phyloP scores from a whole-genome alignment of 2,797 vertebrate species.

The Mareca strepera region DNA sequence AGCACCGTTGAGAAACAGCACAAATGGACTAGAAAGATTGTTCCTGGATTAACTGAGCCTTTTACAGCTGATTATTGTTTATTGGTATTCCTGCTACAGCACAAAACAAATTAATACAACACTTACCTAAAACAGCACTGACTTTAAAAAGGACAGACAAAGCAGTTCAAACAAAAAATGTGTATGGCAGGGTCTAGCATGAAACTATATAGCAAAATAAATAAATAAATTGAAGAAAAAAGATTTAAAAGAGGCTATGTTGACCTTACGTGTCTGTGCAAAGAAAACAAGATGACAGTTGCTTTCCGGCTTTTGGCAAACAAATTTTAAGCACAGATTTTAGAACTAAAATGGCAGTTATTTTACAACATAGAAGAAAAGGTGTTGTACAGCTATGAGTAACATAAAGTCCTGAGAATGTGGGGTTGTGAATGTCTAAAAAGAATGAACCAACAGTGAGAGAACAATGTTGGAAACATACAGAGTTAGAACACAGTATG shows the following conservation, averaged over 20 bases:
- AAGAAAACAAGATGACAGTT: background rate
- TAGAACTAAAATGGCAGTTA: background rate
- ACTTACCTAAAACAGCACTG: background rate
- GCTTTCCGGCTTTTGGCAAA: fast-evolving
- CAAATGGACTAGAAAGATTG: background rate
- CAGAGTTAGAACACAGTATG: background rate
- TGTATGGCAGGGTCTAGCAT: background rate
- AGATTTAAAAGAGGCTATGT: background rate
- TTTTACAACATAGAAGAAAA: background rate
- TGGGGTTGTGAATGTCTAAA: background rate
- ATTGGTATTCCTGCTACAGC: background rate
- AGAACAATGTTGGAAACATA: background rate
- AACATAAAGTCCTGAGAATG: background rate
- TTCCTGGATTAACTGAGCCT: background rate
- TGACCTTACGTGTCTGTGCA: background rate
- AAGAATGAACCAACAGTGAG: background rate
- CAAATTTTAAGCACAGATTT: background rate
- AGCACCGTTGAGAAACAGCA: background rate
- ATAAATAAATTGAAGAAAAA: too few species aligned
- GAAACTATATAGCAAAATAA: background rate
- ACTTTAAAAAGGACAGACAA: background rate
- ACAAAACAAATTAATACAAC: background rate
- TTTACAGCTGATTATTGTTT: background rate
- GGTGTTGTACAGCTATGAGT: background rate
- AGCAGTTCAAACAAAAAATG: background rate